These are phyloP conservation scores for Macroglossus sobrinus DNA, from an alignment of 2,113 vertebrate genomes.

Conservation along the genomic window DNA sequence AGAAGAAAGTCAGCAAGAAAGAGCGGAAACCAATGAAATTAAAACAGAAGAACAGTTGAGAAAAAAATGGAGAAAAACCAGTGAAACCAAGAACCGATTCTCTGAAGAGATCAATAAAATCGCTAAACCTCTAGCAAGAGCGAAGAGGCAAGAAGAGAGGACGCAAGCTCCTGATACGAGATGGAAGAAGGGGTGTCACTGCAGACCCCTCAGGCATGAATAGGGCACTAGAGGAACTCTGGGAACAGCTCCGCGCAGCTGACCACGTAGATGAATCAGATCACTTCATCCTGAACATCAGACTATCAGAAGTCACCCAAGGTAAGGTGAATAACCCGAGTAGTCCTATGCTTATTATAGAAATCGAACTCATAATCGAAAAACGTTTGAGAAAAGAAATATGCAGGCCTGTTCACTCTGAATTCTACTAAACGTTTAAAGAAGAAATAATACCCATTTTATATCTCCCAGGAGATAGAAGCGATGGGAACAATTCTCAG, in stretches of 20 bases:
- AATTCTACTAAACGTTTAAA: neutral
- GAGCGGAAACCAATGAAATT: neutral
- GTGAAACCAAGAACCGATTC: neutral
- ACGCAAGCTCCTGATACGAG: no score
- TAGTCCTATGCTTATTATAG: neutral
- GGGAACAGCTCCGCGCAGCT: accelerated
- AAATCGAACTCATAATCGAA: neutral
- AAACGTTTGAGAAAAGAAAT: neutral
- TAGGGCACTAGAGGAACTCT: neutral
- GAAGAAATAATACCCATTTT: neutral
- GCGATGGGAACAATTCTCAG: neutral
- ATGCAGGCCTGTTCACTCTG: neutral
- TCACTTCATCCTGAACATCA: neutral
- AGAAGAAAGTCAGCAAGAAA: neutral
- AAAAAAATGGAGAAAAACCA: neutral
- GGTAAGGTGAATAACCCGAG: neutral
- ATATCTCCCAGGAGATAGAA: neutral
- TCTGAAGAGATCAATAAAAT: neutral
- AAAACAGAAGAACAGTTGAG: neutral
- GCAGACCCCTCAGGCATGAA: neutral
- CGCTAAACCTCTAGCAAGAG: neutral
- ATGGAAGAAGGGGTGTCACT: neutral
- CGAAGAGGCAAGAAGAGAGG: neutral
- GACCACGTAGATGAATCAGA: no score
- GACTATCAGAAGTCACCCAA: neutral